Base-by-base conservation (phyloP, 2,797 vertebrate species). In the Gambusia yucatana region DNA sequence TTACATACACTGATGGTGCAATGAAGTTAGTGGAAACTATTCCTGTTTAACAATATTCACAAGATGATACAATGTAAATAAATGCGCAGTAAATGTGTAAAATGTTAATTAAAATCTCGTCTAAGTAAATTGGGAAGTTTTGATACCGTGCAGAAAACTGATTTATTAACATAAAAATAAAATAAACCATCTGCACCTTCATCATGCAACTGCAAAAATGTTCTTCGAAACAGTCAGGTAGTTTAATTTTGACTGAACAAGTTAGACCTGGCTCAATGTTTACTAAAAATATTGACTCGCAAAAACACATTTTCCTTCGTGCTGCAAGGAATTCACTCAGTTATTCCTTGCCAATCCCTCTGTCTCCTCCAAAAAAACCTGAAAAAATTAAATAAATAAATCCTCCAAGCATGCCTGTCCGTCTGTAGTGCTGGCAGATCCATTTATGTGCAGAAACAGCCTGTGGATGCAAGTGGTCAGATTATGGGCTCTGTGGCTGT, bases 261-360 rank as follows among this genome's bases (percentile, higher is more conserved):
- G 65, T 82, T 83, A 39, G 84, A 81, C 50, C 43, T 50, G 67
- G 57, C 67, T 84, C 41, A 39, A n/a, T 76, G 79, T 46, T n/a
- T 16, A 16, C 43, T 52, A 59, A 52, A 86, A 86, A 85, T 76
- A 80, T 81, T 81, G 70, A 20, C 63, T 39, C 22, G 61, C 75
- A 78, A 83, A 48, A 74, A 47, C 73, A 77, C 63, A 65, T 77
- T 86, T 22, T 77, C 74, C 88, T 77, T 87, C 77, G 79, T 80
- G 36, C 63, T 44, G 47, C 82, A 48, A 11, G 33, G 36, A 74
- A 88, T 91, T 78, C n/a, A 84, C 89, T 83, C 80, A 83, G n/a
- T 84, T 72, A 73, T 57, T 28, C 84, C 73, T 57, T 20, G 50
- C 81, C 85, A 88, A 80, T 82, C 73, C 80, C 46, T 75, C 28